phyloP scores from a whole-genome alignment of 2,113 vertebrate species.

The Siniperca chuatsi region DNA sequence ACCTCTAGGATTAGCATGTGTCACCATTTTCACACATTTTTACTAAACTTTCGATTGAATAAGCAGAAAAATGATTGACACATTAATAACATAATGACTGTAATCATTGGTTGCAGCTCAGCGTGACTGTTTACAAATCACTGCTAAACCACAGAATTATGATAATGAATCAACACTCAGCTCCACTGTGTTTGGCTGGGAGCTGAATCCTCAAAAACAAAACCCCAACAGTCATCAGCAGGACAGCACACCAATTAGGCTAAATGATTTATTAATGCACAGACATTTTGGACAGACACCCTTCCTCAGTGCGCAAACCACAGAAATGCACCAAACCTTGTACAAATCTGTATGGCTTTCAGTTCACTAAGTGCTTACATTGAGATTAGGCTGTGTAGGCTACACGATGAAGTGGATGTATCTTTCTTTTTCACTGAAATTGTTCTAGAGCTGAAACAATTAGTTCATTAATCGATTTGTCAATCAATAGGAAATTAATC shows the following conservation, averaged over 20 bases:
- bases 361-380: not conserved
- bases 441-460: not conserved
- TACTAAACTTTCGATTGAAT: not conserved
- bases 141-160: not conserved
- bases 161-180: not conserved
- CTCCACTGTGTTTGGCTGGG: not conserved
- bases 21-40: not conserved
- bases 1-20: no score
- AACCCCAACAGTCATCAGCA: not conserved
- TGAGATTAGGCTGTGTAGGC: not conserved
- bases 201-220: not conserved
- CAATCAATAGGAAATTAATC: not conserved
- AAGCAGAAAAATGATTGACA: not conserved
- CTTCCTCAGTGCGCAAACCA: not conserved
- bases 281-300: not conserved
- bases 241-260: not conserved
- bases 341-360: not conserved
- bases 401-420: not conserved
- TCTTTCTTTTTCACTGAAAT: not conserved
- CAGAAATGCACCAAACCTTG: not conserved
- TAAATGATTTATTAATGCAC: not conserved
- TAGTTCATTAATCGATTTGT: not conserved
- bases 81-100: not conserved
- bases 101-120: not conserved
- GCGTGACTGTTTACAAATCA: not conserved